Conservation (phyloP, 2,797 vertebrate genomes). For the Chaunax sp. region DNA sequence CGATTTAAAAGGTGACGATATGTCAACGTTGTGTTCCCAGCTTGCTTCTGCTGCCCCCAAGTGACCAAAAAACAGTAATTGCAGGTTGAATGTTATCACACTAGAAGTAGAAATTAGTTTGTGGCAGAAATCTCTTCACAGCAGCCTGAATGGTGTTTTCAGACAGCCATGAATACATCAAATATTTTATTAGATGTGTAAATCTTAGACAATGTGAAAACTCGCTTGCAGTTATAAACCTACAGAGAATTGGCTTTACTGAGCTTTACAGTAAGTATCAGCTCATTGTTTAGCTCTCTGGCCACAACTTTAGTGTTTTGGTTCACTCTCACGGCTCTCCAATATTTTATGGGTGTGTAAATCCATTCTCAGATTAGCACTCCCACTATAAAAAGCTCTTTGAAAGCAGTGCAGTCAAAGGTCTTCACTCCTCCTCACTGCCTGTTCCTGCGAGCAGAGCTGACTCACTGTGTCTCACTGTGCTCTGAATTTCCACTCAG, state of each 20-base stretch:
- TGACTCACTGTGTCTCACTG: slow-evolving; percentile 45
- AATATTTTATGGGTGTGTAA: slow-evolving; percentile 37
- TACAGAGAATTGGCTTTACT: too few relatives aligned
- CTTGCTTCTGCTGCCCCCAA: neutral
- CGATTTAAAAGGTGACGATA: neutral
- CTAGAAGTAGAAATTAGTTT: neutral
- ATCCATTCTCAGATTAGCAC: slow-evolving; percentile 44
- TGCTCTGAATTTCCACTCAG: slow-evolving; percentile 51
- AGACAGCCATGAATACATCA: slow-evolving; percentile 5
- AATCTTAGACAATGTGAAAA: too few relatives aligned
- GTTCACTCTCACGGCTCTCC: too few relatives aligned
- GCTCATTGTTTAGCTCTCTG: too few relatives aligned
- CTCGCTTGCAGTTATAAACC: too few relatives aligned
- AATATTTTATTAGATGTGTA: neutral
- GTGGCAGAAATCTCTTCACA: slow-evolving; percentile 1
- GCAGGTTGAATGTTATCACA: neutral
- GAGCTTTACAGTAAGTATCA: too few relatives aligned
- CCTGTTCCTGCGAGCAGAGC: slow-evolving; percentile 35
- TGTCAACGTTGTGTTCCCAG: neutral
- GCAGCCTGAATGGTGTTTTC: slow-evolving; percentile 3
- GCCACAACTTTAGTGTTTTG: too few relatives aligned
- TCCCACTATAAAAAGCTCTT: slow-evolving; percentile 21
- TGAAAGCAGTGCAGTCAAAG: slow-evolving; percentile 22
- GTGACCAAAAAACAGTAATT: neutral
- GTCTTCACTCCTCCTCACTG: slow-evolving; percentile 22